Evolutionary conservation across 2,797 vertebrate species (phyloP).

Genomic region (Ciconia nigra): DNA sequence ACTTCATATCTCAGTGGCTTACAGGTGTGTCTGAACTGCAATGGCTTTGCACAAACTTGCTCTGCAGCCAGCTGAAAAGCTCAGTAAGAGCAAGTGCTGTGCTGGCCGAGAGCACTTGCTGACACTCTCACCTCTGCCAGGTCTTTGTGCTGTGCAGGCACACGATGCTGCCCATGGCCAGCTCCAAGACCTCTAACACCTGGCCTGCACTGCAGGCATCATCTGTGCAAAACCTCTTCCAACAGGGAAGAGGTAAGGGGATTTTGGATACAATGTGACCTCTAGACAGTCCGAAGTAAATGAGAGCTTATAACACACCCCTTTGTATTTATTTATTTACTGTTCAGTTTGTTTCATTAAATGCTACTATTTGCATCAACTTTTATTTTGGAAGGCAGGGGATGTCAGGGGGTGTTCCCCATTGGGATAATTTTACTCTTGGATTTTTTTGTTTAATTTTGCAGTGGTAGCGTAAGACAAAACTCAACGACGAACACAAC

Average conservation of each 20-base stretch:
- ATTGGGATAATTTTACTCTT: background rate
- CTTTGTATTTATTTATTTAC: background rate
- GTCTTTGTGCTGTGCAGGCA: rapidly evolving
- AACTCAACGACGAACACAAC: background rate
- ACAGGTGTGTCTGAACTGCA: background rate
- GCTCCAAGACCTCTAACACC: background rate
- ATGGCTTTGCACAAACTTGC: background rate
- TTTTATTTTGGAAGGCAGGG: background rate
- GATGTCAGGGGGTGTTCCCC: background rate
- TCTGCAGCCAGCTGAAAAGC: background rate
- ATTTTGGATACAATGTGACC: background rate
- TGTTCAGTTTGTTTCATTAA: background rate
- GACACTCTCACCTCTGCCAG: background rate
- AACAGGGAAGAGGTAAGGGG: background rate
- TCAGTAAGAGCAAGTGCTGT: background rate
- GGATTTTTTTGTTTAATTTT: background rate
- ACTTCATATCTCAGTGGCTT: rapidly evolving
- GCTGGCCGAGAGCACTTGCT: background rate
- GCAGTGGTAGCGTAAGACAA: background rate
- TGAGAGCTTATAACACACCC: background rate
- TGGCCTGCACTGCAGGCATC: background rate
- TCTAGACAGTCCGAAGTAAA: background rate
- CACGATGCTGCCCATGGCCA: rapidly evolving
- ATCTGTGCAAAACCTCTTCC: background rate
- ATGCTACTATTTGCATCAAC: background rate